A percentile compares a stretch with the other conserved stretches of the same genome.
Conservation (phyloP, 2,113 vertebrate species). For the Podocnemis expansa region DNA sequence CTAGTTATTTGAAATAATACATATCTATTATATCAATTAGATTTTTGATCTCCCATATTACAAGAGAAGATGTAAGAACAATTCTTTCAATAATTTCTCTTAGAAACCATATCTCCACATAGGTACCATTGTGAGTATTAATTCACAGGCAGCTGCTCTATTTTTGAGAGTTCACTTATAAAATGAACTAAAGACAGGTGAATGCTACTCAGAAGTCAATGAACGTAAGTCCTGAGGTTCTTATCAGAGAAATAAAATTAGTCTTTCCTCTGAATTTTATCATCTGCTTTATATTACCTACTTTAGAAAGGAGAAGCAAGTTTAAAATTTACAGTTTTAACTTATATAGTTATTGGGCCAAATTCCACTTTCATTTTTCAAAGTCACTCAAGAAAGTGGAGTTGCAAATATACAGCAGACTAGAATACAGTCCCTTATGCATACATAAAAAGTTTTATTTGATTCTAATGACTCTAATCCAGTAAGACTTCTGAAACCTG, state of each 20-base stretch:
- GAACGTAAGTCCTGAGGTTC: background rate
- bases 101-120: background rate
- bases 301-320: background rate
- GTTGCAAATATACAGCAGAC: background rate
- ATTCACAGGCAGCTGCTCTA: background rate
- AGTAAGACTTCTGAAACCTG: background rate
- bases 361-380: background rate
- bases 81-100: background rate
- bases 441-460: background rate
- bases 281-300: background rate
- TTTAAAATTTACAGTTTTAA: background rate
- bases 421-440: background rate
- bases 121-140: background rate
- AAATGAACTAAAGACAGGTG: background rate
- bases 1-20: background rate
- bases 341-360: background rate
- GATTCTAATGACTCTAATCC: background rate
- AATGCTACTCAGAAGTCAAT: conserved; percentile 19
- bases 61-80: background rate
- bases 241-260: background rate
- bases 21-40: background rate
- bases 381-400: background rate
- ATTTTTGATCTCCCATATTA: background rate
- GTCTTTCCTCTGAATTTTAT: background rate
- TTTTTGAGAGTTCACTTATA: background rate